Percentiles rank a stretch among this genome's conserved stretches.
These are phyloP conservation scores for Lepidocyrtoides sp. DNA, from an alignment of 2,888 invertebrate genomes.

Conservation along the genomic window DNA sequence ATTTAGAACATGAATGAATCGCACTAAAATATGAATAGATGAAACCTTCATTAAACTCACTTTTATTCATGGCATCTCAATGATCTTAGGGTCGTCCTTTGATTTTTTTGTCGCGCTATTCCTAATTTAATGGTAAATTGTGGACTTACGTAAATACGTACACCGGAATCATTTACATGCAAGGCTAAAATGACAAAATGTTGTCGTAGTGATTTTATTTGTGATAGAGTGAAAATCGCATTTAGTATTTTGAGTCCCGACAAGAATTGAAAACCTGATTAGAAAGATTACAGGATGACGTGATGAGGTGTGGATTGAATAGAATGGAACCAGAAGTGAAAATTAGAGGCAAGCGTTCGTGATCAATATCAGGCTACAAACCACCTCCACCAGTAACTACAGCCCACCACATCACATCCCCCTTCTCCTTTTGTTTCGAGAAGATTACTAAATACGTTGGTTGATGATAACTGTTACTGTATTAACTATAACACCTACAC, in stretches of 20 bases:
- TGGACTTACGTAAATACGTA: no score
- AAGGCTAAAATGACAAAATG: no score
- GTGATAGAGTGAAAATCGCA: background rate
- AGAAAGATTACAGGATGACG: slow-evolving; percentile 40
- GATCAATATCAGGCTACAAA: slow-evolving; percentile 53
- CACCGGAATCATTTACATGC: no score
- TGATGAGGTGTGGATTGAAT: background rate
- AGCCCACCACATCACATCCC: background rate
- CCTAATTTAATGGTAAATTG: no score
- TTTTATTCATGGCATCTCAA: no score
- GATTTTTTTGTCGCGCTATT: no score
- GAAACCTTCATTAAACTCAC: no score
- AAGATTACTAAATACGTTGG: slow-evolving; percentile 8
- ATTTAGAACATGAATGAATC: no score
- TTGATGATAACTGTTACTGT: background rate
- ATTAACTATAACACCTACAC: background rate
- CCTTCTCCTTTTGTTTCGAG: background rate
- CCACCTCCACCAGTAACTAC: background rate
- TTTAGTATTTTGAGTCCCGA: slow-evolving; percentile 41
- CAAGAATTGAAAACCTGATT: slow-evolving; percentile 42
- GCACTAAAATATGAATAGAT: no score
- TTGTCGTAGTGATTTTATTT: background rate
- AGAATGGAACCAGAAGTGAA: slow-evolving; percentile 37
- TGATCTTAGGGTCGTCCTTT: no score
- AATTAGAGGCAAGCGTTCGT: slow-evolving; percentile 62